Evolutionary conservation across 2,797 vertebrate species (phyloP).

Genomic region (Toxotes lorentzi): DNA sequence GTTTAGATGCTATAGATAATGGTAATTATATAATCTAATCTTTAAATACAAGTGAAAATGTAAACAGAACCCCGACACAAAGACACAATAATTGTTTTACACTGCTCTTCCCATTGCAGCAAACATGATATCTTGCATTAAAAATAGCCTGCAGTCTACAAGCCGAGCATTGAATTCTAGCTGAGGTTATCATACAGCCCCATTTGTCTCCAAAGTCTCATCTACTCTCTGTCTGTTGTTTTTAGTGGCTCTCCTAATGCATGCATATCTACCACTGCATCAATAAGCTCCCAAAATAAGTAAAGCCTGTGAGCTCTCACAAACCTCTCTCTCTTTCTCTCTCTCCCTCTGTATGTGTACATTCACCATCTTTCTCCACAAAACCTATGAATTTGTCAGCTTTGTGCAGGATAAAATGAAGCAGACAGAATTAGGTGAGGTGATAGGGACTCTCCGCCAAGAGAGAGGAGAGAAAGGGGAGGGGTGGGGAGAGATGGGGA

Average conservation of each 20-base stretch:
- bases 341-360: slow-evolving; percentile 36
- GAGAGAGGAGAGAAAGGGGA: slow-evolving; percentile 29
- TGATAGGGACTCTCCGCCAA: slow-evolving; percentile 66
- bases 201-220: slow-evolving; percentile 43
- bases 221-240: slow-evolving; percentile 42
- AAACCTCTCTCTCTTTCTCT: not conserved
- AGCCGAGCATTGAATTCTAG: slow-evolving; percentile 15
- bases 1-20: not conserved
- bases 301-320: slow-evolving; percentile 45
- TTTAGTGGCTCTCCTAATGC: slow-evolving; percentile 44
- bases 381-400: slow-evolving; percentile 75
- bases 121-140: not conserved
- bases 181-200: slow-evolving; percentile 36
- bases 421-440: slow-evolving; percentile 79
- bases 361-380: slow-evolving; percentile 53
- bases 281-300: slow-evolving; percentile 57
- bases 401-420: slow-evolving; percentile 77
- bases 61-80: not conserved
- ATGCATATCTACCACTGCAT: slow-evolving; percentile 59
- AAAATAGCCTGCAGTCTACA: slow-evolving; percentile 21
- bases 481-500: not conserved
- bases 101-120: not conserved
- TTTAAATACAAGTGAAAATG: not conserved
- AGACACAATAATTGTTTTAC: not conserved
- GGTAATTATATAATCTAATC: not conserved